Base-by-base conservation (phyloP, 2,888 invertebrate genomes). In the Trissoscelio sp. region DNA sequence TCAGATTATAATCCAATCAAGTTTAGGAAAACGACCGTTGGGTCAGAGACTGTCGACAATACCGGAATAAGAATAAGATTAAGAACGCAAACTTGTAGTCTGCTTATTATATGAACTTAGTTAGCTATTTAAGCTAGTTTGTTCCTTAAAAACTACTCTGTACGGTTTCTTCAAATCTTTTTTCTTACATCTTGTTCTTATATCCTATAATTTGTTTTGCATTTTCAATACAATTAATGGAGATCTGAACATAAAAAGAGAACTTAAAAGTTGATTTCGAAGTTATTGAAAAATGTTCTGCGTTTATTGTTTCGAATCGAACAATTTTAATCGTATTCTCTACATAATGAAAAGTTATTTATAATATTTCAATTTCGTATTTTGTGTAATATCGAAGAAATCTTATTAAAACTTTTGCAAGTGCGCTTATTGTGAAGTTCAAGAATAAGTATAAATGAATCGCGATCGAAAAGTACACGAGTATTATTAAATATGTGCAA, bases 1-100 rank as follows among this genome's bases (percentile, higher is more conserved):
- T 70, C 44, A 48, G 34, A 58, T 70, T 58, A 70, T 58, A 70
- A 70, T 70, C 37, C 37, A 44, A 58, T 70, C 58, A 58, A 58
- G 57, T 70, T 46, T 58, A 58, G 34, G 57, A 58, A 58, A 70
- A 70, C 37, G 46, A n/a, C 42, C 58, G 44, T 16, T 22, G 48
- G 37, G 46, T 58, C 37, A 48, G 34, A 58, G 16, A 9, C 22
- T 57, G 6, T 14, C 4, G 34, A 70, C 46, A 69, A 44, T 57
- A n/a, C 9, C n/a, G n/a, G 48, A 16, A 39, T 58, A 58, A 58
- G 57, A 70, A 48, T 70, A 70, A 48, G 57, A 69, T 44, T 57
- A 57, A 28, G 44, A 55, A 69, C 44, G 57, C 53, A 31, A 57
- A 44, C 22, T 12, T 24, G 39, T 18, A 28, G 11, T 58, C 37